Conservation (phyloP, 2,888 invertebrate species). For the Mythimna pallens region DNA sequence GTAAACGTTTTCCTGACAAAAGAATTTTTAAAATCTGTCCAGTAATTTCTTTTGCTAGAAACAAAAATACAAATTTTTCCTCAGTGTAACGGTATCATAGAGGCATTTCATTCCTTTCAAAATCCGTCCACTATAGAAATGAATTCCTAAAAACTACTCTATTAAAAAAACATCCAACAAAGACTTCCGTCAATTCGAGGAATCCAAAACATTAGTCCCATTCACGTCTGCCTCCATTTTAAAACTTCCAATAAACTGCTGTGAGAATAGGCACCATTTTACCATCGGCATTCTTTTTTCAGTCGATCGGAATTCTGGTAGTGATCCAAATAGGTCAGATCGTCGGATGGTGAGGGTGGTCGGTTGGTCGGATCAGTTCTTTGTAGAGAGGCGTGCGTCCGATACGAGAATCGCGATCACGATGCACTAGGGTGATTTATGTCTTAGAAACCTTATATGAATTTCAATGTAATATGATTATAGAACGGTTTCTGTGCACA, state of each 20-base stretch:
- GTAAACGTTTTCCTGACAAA: no score
- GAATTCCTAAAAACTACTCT: slow-evolving; percentile 11
- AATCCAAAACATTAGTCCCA: slow-evolving; percentile 51
- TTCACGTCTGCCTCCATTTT: slow-evolving; percentile 44
- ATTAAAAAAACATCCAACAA: slow-evolving; percentile 28
- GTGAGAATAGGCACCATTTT: slow-evolving; percentile 58
- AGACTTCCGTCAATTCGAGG: slow-evolving; percentile 5
- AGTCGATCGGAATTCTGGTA: slow-evolving; percentile 68
- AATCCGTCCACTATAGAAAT: background rate
- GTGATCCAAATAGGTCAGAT: slow-evolving; percentile 72
- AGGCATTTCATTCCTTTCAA: background rate
- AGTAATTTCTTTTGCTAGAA: no score
- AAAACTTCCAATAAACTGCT: slow-evolving; percentile 60
- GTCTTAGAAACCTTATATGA: slow-evolving; percentile 37
- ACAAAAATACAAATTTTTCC: no score
- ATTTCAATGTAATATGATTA: slow-evolving; percentile 37
- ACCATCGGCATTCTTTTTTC: slow-evolving; percentile 57
- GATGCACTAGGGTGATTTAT: slow-evolving; percentile 58
- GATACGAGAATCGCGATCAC: slow-evolving; percentile 61
- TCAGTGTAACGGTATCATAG: background rate
- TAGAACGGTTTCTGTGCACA: slow-evolving; percentile 1
- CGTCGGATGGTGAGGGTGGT: slow-evolving; percentile 37
- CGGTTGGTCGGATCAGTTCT: slow-evolving; percentile 61
- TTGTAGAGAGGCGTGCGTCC: slow-evolving; percentile 62
- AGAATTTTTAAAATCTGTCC: no score